Evolutionary conservation across 1,140 invertebrate genomes (phyloP).

Genomic region (Leptinotarsa texana): DNA sequence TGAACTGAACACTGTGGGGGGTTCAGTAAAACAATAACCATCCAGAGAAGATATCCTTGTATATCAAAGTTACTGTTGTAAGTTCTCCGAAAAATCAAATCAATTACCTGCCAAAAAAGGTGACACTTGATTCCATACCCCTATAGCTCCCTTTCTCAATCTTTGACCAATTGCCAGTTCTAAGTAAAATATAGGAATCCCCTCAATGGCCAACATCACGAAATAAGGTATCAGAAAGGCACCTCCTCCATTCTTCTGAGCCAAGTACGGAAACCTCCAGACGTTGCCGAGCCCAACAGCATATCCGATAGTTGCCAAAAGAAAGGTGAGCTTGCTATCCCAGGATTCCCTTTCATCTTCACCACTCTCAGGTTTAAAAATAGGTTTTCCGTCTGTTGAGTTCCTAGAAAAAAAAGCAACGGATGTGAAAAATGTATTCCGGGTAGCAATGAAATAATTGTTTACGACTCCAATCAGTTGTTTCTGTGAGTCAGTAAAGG

Average conservation of each 20-base stretch:
- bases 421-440: not conserved
- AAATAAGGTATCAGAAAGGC: constrained; percentile 94
- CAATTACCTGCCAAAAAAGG: constrained; percentile 59
- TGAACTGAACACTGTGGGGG: too few species aligned
- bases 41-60: too few species aligned
- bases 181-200: constrained; percentile 93
- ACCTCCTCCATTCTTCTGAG: constrained; percentile 90
- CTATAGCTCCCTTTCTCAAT: constrained; percentile 89
- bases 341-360: constrained; percentile 86
- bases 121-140: constrained; percentile 88
- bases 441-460: not conserved
- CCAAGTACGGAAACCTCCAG: constrained; percentile 89
- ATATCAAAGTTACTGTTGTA: too few species aligned
- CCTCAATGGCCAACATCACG: constrained; percentile 89
- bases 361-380: constrained; percentile 72
- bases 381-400: constrained; percentile 53
- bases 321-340: constrained; percentile 91
- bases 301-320: constrained; percentile 86
- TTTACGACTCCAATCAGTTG: too few species aligned
- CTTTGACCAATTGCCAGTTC: constrained; percentile 92
- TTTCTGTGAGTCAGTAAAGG: too few species aligned
- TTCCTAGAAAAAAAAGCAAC: constrained; percentile 5
- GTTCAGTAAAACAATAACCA: too few species aligned
- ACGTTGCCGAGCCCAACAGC: constrained; percentile 95
- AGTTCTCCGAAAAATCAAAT: not conserved